Evolutionary conservation across 1,140 invertebrate genomes (phyloP).

Genomic region (Asobara japonica): DNA sequence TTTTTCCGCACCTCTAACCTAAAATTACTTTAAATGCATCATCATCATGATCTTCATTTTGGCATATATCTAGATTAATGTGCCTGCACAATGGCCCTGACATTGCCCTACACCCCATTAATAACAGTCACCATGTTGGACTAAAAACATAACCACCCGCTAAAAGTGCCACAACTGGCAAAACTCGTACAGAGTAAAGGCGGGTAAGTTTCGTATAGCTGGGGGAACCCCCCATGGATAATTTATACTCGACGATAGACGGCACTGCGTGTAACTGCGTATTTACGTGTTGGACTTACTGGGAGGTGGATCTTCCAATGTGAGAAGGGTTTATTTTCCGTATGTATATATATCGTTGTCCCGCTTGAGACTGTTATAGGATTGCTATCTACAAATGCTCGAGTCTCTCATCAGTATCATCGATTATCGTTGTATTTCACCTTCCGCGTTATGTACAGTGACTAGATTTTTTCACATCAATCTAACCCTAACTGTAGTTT

Average conservation of each 20-base stretch:
- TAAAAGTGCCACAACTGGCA: neutral
- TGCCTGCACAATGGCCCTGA: neutral
- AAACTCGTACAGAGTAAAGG: neutral
- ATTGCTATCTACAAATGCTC: slow-evolving; percentile 14
- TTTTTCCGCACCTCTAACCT: too few relatives aligned
- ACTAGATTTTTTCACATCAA: neutral
- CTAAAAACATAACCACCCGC: slow-evolving; percentile 10
- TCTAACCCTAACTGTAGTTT: neutral
- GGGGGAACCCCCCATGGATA: neutral
- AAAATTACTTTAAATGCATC: too few relatives aligned
- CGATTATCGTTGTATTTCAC: slow-evolving; percentile 14
- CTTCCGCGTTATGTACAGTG: slow-evolving; percentile 19
- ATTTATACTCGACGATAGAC: slow-evolving; percentile 25
- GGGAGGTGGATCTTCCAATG: slow-evolving; percentile 9
- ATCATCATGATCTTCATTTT: neutral
- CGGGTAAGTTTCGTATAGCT: neutral
- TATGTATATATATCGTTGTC: slow-evolving; percentile 12
- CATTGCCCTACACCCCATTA: neutral
- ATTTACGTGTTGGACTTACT: slow-evolving; percentile 17
- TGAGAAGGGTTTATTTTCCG: slow-evolving; percentile 8
- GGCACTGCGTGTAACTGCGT: slow-evolving; percentile 13
- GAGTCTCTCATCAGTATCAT: neutral
- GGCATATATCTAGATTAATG: neutral
- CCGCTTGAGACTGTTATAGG: slow-evolving; percentile 9
- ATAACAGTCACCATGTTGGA: neutral